Evolutionary conservation across 2,888 invertebrate species (phyloP), one percentile per base, ranked within the genome.

Genomic region (Yponomeuta evonymella): DNA sequence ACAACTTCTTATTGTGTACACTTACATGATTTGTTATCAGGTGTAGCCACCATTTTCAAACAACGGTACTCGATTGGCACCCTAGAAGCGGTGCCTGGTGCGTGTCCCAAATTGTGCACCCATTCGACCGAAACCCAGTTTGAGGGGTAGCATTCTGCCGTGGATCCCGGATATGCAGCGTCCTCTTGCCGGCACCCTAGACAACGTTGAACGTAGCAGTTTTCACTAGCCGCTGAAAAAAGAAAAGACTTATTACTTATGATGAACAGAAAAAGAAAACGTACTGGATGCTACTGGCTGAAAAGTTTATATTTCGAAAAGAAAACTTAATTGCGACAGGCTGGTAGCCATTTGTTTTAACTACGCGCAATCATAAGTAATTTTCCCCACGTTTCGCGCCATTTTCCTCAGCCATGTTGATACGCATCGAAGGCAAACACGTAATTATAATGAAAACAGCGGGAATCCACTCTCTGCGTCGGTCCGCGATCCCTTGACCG

Each of bases 21-120:
- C 88, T 85, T 77, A 91, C 91, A 87, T 72, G 88, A 81, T 71
- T 87, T 89, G 73, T 92, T 88, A 81, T 92, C 90, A 0, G 91
- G 92, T 10, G 90, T 88, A 1, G 92, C 91, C 3, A 90, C 82
- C 89, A 92, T 88, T 76, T 90, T 91, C 73, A 91, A 75, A 71
- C 92, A 92, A 9, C 89, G 81, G 75, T 88, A 89, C 74, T 90
- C 90, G 63, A 91, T 83, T 12, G 88, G 84, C 69, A 90, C 77
- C 72, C 75, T 83, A 6, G 90, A 89, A 69, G 87, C 88, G 0
- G 91, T 91, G 1, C 81, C 78, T 0, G 92, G 91, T 10, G 91
- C 88, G 70, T 91, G 89, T 0, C 89, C 90, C 15, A 88, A 80
- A 74, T 90, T 88, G 78, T 86, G 89, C 4, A 91, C 79, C 91